Base-by-base conservation (phyloP, 2,113 vertebrate species). In the Antennarius striatus region DNA sequence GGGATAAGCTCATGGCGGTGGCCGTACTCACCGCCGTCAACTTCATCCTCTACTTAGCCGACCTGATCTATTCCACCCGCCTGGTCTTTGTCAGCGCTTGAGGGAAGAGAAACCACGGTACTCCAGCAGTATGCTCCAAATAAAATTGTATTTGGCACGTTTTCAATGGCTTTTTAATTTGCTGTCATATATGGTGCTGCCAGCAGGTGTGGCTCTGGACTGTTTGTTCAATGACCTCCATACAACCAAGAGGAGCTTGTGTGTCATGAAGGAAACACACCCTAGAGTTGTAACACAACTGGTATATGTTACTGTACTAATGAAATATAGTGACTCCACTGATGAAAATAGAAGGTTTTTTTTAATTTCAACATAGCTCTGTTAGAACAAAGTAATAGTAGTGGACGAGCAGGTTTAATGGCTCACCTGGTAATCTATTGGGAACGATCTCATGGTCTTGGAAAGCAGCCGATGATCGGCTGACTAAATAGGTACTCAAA, bases 11-110 rank as follows among this genome's bases (percentile, higher is more conserved):
- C 0, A 73, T 97, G 75, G 83, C 90, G 0, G 91, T 96, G 56
- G 77, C 96, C 0, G 89, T 95, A 62, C 83, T 97, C 79, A 95
- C 93, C 0, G 93, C 52, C 1, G 30, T 96, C 72, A 97, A 97
- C 89, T 92, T 97, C 58, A 47, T 97, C 77, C 91, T 95, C 0
- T 96, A 97, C 36, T 56, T 97, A 74, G 91, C 89, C 0, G 95
- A 97, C 71, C 87, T 97, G 68, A 90, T 95, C 47, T 91, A 95
- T 86, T 97, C 96, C 0, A 89, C 93, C 30, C 92, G 89, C 43
- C 90, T 96, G 68, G 86, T 96, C 28, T 95, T 96, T 6, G 91
- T 97, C 76, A 91, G 68, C 3, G 91, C 87, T 46, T 96, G 77
- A 91, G 5, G 32, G 60, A 10, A 48, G 56, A 43, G 52, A 36